These are phyloP conservation scores for Lota lota DNA, from an alignment of 2,113 vertebrate species.

Conservation along the genomic window DNA sequence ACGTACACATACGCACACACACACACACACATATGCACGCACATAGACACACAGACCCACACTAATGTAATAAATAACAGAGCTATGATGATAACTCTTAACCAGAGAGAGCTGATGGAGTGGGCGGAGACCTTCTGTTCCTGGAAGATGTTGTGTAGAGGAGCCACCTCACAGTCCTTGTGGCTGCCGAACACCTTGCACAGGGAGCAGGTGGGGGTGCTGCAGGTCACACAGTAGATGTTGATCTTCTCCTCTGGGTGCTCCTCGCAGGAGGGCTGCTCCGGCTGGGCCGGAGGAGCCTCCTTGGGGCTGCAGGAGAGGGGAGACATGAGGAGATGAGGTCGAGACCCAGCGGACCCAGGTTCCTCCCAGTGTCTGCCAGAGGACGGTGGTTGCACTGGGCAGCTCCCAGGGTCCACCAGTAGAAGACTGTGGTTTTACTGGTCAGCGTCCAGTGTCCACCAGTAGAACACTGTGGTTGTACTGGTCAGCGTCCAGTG, in stretches of 20 bases:
- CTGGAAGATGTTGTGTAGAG: conserved; percentile 82
- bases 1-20: background rate
- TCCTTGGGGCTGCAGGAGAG: conserved; percentile 44
- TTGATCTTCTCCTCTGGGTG: conserved; percentile 91
- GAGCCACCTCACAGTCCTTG: conserved; percentile 90
- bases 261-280: conserved; percentile 86
- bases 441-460: background rate
- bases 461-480: background rate
- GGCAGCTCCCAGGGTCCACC: background rate
- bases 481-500: background rate
- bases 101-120: background rate
- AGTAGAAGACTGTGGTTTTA: background rate
- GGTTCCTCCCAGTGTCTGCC: background rate
- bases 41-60: background rate
- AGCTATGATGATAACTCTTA: background rate
- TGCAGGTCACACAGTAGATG: conserved; percentile 91
- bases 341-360: too few species aligned
- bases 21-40: background rate
- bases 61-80: background rate
- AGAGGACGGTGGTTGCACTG: background rate
- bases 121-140: conserved; percentile 81
- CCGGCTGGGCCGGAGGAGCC: conserved; percentile 77
- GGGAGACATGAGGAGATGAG: too few species aligned
- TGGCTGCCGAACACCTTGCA: conserved; percentile 95
- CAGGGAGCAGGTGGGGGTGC: conserved; percentile 89